Percentiles rank a stretch among this genome's conserved stretches.
Evolutionary conservation across 2,888 invertebrate species (phyloP).

Genomic region (Lasioglossum lativentre): DNA sequence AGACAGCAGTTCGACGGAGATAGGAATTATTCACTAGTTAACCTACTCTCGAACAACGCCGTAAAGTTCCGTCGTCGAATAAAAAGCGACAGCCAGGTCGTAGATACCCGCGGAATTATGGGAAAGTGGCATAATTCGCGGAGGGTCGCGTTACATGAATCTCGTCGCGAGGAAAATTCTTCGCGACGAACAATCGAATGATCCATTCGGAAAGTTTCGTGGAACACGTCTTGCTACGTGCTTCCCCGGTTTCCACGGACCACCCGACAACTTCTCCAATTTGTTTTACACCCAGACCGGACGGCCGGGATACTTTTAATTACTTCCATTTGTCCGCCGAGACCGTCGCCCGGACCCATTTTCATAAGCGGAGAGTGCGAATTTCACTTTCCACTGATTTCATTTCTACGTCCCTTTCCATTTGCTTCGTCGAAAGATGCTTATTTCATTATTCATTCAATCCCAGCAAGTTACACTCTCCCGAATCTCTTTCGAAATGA

Average conservation of each 20-base stretch:
- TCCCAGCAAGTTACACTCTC: no score
- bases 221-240: not conserved
- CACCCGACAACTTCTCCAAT: not conserved
- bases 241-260: not conserved
- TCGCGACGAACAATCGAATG: slow-evolving; percentile 1
- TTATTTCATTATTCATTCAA: not conserved
- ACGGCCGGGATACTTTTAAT: slow-evolving; percentile 10
- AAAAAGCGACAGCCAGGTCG: not conserved
- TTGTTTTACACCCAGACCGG: slow-evolving; percentile 13
- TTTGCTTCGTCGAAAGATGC: not conserved
- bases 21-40: not conserved
- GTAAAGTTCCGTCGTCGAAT: not conserved
- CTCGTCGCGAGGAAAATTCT: not conserved
- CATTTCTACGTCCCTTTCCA: not conserved
- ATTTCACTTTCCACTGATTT: not conserved
- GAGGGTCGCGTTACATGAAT: slow-evolving; percentile 1
- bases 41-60: not conserved
- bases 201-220: not conserved
- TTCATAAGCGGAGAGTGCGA: not conserved
- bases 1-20: not conserved
- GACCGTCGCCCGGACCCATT: not conserved
- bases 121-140: not conserved
- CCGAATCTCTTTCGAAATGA: no score
- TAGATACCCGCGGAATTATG: not conserved
- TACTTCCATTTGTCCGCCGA: not conserved